Evolutionary conservation across 2,888 invertebrate species (phyloP).

Genomic region (Tortrix viridana): DNA sequence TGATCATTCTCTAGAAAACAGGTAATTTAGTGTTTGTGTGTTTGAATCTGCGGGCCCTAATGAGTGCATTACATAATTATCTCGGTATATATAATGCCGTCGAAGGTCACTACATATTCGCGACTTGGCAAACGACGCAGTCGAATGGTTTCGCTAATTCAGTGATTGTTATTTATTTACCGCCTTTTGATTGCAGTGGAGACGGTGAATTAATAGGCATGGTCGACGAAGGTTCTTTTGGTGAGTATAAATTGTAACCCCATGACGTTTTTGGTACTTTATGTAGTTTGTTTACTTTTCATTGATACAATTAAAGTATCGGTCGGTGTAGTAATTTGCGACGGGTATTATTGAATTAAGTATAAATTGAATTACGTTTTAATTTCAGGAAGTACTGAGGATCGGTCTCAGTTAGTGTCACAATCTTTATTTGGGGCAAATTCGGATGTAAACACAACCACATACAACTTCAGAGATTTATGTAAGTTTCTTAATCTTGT

Average conservation of each 20-base stretch:
- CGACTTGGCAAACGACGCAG: constrained; percentile 67
- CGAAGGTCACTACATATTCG: constrained; percentile 77
- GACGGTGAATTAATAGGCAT: constrained; percentile 77
- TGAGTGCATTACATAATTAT: constrained; percentile 69
- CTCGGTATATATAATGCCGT: constrained; percentile 50
- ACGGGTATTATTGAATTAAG: constrained; percentile 53
- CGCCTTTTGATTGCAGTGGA: constrained; percentile 69
- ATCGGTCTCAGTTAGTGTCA: constrained; percentile 81
- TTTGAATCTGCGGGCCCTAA: constrained; percentile 39
- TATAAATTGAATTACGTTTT: constrained; percentile 64
- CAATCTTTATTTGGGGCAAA: constrained; percentile 83
- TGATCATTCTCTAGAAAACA: constrained; percentile 85
- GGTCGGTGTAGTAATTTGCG: constrained; percentile 29
- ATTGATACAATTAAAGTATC: constrained; percentile 54
- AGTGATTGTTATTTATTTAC: constrained; percentile 48
- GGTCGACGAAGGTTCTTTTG: constrained; percentile 73
- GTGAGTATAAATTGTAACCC: constrained; percentile 54
- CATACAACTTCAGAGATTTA: constrained; percentile 69
- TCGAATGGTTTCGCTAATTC: constrained; percentile 49
- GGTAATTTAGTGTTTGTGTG: constrained; percentile 71
- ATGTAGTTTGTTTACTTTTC: constrained; percentile 44
- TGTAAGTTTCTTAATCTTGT: constrained; percentile 62
- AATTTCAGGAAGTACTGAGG: constrained; percentile 72
- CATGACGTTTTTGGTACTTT: constrained; percentile 24
- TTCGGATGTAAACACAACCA: constrained; percentile 67